Conservation (phyloP, 2,888 invertebrate species). For the Agrotis exclamationis region DNA sequence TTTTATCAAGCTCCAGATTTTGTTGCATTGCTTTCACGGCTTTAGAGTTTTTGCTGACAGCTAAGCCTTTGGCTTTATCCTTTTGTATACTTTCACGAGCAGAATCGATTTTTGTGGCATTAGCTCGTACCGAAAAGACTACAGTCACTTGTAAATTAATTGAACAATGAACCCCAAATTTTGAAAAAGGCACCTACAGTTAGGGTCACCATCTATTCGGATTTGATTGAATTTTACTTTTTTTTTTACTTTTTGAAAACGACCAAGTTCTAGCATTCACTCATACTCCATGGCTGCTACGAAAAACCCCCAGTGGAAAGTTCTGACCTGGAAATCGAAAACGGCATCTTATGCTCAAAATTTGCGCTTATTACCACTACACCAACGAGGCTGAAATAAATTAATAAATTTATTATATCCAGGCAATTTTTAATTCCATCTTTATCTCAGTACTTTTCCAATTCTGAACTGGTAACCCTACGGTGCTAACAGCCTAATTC, state of each 20-base stretch:
- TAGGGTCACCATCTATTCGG: neutral
- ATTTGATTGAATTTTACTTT: neutral
- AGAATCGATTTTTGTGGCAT: neutral
- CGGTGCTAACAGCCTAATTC: neutral
- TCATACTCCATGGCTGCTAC: too few relatives aligned
- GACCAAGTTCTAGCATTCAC: too few relatives aligned
- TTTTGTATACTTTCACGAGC: neutral
- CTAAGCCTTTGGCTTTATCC: slow-evolving; percentile 5
- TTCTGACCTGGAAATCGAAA: too few relatives aligned
- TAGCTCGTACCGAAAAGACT: neutral
- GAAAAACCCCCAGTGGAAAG: too few relatives aligned
- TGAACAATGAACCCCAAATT: slow-evolving; percentile 55
- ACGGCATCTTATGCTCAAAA: too few relatives aligned
- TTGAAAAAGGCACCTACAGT: slow-evolving; percentile 41
- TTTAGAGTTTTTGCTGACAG: slow-evolving; percentile 2
- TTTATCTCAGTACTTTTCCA: neutral
- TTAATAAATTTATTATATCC: neutral
- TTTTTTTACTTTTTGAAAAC: too few relatives aligned
- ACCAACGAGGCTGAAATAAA: neutral
- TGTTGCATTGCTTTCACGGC: neutral
- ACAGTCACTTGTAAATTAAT: slow-evolving; percentile 43
- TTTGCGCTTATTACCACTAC: too few relatives aligned
- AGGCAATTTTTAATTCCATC: neutral
- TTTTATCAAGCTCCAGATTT: slow-evolving; percentile 24
- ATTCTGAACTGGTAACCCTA: neutral